A percentile compares a stretch with the other conserved stretches of the same genome.
These are phyloP conservation scores for Heliothis subflexa DNA, from an alignment of 1,140 invertebrate species.

Conservation along the genomic window DNA sequence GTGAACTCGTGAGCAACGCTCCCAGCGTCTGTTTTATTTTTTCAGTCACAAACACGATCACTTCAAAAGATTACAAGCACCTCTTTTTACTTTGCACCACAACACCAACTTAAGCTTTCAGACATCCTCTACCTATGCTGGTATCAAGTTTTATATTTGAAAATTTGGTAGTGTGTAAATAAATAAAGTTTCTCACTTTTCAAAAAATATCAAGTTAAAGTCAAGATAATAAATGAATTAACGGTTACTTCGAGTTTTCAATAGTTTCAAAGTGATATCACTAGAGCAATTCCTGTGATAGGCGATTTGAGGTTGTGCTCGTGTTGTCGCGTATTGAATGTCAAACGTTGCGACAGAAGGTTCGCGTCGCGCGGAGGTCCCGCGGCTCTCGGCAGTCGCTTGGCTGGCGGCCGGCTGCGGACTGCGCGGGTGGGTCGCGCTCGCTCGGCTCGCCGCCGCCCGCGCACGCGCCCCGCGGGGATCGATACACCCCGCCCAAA, in stretches of 20 bases:
- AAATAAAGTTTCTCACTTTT: conserved; percentile 51
- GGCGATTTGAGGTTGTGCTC: conserved; percentile 72
- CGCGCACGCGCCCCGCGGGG: conserved; percentile 79
- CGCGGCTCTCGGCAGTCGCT: conserved; percentile 63
- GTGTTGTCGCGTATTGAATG: conserved; percentile 77
- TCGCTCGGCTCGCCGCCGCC: conserved; percentile 66
- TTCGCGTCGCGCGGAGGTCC: conserved; percentile 35
- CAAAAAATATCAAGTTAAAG: conserved; percentile 31
- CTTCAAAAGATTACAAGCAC: conserved; percentile 65
- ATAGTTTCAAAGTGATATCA: conserved; percentile 66
- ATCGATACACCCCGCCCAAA: conserved; percentile 84
- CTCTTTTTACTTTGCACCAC: conserved; percentile 55
- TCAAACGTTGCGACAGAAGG: conserved; percentile 70
- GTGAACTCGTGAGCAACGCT: conserved; percentile 77
- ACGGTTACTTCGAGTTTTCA: conserved; percentile 53
- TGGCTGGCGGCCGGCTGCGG: conserved; percentile 78
- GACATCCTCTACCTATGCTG: conserved; percentile 1
- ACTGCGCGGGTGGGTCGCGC: conserved; percentile 74
- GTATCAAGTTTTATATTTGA: conserved; percentile 18
- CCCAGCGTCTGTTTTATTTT: conserved; percentile 66
- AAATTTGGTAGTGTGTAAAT: conserved; percentile 33
- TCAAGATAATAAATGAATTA: conserved; percentile 4
- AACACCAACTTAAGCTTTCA: conserved; percentile 29
- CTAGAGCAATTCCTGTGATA: conserved; percentile 75
- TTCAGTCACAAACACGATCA: conserved; percentile 79